phyloP scores from a whole-genome alignment of 2,113 vertebrate genomes.

The Pristiophorus japonicus region DNA sequence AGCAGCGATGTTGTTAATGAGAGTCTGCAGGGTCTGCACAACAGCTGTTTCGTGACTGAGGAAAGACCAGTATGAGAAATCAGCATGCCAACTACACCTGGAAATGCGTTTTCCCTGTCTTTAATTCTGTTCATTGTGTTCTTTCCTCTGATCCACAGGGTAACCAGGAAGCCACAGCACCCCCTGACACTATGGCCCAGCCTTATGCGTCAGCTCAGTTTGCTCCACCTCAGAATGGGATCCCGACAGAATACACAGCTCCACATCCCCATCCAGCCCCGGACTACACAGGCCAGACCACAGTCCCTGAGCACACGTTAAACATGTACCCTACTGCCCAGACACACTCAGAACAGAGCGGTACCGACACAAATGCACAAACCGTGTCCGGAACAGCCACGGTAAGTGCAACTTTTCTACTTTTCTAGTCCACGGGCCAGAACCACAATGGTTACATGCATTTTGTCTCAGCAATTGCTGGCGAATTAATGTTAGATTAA shows the following conservation, averaged over 20 bases:
- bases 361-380: constrained; percentile 73
- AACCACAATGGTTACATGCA: background rate
- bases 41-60: constrained; percentile 60
- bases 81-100: constrained; percentile 33
- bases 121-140: background rate
- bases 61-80: constrained; percentile 36
- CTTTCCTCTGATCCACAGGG: constrained; percentile 57
- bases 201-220: constrained; percentile 87
- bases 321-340: constrained; percentile 84
- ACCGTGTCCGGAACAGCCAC: constrained; percentile 88
- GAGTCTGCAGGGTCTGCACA: constrained; percentile 52
- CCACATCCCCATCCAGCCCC: constrained; percentile 80
- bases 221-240: constrained; percentile 80
- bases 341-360: constrained; percentile 79
- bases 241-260: constrained; percentile 81
- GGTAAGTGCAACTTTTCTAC: constrained; percentile 64
- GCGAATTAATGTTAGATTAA: background rate
- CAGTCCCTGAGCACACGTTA: constrained; percentile 82
- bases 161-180: constrained; percentile 89
- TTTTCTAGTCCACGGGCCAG: background rate
- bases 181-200: constrained; percentile 93
- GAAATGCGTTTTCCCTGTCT: constrained; percentile 21
- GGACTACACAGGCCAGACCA: constrained; percentile 78
- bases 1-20: constrained; percentile 62
- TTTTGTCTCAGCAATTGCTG: background rate